Percentiles rank a stretch among this genome's conserved stretches.
Conservation (phyloP, 2,797 vertebrate genomes). For the Myripristis murdjan region DNA sequence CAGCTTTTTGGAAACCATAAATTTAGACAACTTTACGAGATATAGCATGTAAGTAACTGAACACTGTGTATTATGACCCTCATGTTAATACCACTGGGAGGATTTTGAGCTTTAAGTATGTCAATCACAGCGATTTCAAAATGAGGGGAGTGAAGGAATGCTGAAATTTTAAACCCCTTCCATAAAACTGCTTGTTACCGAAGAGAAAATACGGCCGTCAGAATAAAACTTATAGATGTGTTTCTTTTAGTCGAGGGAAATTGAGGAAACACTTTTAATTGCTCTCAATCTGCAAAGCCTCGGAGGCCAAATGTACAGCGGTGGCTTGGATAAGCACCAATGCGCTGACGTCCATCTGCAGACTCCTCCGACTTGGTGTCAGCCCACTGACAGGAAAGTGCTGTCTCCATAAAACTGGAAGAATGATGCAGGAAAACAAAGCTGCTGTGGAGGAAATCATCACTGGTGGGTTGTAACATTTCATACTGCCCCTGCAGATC, state of each 20-base stretch:
- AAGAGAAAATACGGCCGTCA: conserved; percentile 51
- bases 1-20: conserved; percentile 40
- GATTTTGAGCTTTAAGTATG: conserved; percentile 34
- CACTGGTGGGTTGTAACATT: background rate
- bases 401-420: background rate
- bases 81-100: conserved; percentile 41
- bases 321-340: conserved; percentile 43
- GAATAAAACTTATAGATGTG: conserved; percentile 44
- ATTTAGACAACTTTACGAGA: conserved; percentile 32
- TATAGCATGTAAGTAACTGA: conserved; percentile 27
- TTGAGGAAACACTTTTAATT: conserved; percentile 59
- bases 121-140: conserved; percentile 56
- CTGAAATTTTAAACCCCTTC: conserved; percentile 51
- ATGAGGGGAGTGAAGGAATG: conserved; percentile 47
- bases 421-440: conserved; percentile 1
- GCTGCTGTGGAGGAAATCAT: background rate
- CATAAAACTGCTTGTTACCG: conserved; percentile 51
- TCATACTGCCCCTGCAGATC: background rate
- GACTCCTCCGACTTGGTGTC: conserved; percentile 24
- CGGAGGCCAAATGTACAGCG: conserved; percentile 47
- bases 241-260: conserved; percentile 46
- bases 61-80: conserved; percentile 5
- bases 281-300: conserved; percentile 35
- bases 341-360: conserved; percentile 20
- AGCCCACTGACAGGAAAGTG: conserved; percentile 8